phyloP scores from a whole-genome alignment of 2,888 invertebrate species.

The Macroteleia sp. region DNA sequence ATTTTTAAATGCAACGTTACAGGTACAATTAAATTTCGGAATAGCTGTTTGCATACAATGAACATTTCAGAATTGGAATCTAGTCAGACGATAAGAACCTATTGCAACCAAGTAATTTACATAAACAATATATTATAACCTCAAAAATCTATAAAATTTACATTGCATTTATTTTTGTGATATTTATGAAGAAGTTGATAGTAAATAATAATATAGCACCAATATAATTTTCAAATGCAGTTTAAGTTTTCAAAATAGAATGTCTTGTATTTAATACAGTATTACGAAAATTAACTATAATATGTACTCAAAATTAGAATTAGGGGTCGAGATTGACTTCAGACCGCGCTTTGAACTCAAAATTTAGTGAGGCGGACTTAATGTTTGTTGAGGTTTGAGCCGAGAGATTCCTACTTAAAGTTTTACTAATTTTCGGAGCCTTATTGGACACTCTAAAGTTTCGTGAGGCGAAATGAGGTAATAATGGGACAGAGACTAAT shows the following conservation, averaged over 20 bases:
- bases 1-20: slow-evolving; percentile 8
- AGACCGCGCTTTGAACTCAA: slow-evolving; percentile 12
- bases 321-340: slow-evolving; percentile 26
- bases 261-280: slow-evolving; percentile 1
- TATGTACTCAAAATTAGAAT: slow-evolving; percentile 40
- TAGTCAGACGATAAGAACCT: slow-evolving; percentile 46
- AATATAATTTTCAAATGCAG: neutral
- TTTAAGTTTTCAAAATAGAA: no score
- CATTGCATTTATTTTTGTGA: no score
- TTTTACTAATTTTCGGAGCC: slow-evolving; percentile 57
- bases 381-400: slow-evolving; percentile 52
- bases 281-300: slow-evolving; percentile 21
- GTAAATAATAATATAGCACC: slow-evolving; percentile 30
- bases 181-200: no score
- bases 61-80: slow-evolving; percentile 38
- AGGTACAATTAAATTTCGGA: neutral
- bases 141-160: no score
- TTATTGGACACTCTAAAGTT: slow-evolving; percentile 58
- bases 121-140: slow-evolving; percentile 29
- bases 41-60: slow-evolving; percentile 36
- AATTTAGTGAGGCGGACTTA: slow-evolving; percentile 50
- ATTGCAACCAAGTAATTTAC: slow-evolving; percentile 29
- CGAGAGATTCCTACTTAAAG: slow-evolving; percentile 44
- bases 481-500: slow-evolving; percentile 55
- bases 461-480: slow-evolving; percentile 45